Percentiles rank a stretch among this genome's conserved stretches.
phyloP scores from a whole-genome alignment of 2,113 vertebrate species.

The Psilopogon haemacephalus region DNA sequence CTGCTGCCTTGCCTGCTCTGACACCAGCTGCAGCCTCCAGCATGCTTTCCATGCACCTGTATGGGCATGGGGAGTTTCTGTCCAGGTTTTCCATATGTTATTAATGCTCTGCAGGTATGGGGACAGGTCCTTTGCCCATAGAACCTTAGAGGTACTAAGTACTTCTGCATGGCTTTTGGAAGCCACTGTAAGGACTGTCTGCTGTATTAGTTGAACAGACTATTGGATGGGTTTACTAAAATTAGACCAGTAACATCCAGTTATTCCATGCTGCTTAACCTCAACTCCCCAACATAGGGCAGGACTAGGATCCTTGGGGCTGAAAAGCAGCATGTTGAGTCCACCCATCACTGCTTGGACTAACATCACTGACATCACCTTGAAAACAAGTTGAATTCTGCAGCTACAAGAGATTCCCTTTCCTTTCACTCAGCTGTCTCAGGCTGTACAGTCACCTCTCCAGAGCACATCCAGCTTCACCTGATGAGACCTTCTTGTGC shows the following conservation, averaged over 20 bases:
- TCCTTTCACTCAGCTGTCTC: slow-evolving; percentile 35
- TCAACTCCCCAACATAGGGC: background rate
- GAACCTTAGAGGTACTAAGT: background rate
- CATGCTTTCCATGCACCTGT: background rate
- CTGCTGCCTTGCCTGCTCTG: background rate
- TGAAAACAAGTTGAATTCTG: background rate
- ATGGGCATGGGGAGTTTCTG: accelerated
- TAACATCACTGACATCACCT: background rate
- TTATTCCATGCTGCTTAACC: background rate
- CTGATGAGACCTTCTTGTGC: background rate
- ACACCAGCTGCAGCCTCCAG: background rate
- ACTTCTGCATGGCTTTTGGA: background rate
- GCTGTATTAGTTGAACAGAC: background rate
- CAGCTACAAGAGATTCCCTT: background rate
- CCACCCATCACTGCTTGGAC: background rate
- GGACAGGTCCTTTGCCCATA: background rate
- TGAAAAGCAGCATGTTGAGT: background rate
- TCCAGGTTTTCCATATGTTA: background rate
- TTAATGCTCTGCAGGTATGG: background rate
- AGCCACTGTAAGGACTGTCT: background rate
- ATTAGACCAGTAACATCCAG: background rate
- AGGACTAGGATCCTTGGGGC: background rate
- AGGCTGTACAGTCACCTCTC: background rate
- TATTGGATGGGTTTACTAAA: background rate
- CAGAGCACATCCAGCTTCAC: background rate